phyloP scores from a whole-genome alignment of 23 tunicate genomes.

The Halocynthia aurantium region DNA sequence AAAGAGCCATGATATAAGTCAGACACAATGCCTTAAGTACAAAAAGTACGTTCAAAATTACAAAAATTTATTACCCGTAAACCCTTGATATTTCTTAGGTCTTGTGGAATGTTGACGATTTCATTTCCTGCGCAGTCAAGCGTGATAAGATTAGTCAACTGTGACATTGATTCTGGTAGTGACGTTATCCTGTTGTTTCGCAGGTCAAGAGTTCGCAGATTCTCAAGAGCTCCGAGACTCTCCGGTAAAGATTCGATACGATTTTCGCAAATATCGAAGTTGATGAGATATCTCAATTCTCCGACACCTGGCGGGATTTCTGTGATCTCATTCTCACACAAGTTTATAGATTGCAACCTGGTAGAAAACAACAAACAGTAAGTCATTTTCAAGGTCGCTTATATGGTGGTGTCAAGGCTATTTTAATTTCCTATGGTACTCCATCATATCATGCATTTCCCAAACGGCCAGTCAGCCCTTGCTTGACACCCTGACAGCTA shows the following conservation, averaged over 20 bases:
- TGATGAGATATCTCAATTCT: constrained; percentile 30
- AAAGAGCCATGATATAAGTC: no score
- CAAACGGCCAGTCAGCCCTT: neutral
- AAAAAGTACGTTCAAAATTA: no score
- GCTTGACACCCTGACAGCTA: no score
- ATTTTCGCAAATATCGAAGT: constrained; percentile 60
- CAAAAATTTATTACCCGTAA: constrained; percentile 33
- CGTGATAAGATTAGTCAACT: constrained; percentile 41
- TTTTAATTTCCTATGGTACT: neutral
- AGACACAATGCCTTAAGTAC: no score
- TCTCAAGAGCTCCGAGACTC: constrained; percentile 33
- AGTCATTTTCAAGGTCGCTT: neutral
- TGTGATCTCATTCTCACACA: constrained; percentile 41
- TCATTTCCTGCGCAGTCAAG: constrained; percentile 75
- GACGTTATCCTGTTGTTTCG: constrained; percentile 47
- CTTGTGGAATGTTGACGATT: constrained; percentile 44
- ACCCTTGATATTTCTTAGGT: constrained; percentile 38
- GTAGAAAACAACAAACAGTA: neutral
- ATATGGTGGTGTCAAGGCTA: neutral
- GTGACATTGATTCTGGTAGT: constrained; percentile 50
- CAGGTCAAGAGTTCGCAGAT: constrained; percentile 56
- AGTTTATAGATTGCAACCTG: constrained; percentile 51
- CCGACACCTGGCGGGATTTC: constrained; percentile 51
- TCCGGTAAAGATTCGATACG: constrained; percentile 44
- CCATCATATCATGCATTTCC: neutral